These are phyloP conservation scores for Eupithecia insigniata DNA, from an alignment of 2,888 invertebrate genomes.

Conservation along the genomic window DNA sequence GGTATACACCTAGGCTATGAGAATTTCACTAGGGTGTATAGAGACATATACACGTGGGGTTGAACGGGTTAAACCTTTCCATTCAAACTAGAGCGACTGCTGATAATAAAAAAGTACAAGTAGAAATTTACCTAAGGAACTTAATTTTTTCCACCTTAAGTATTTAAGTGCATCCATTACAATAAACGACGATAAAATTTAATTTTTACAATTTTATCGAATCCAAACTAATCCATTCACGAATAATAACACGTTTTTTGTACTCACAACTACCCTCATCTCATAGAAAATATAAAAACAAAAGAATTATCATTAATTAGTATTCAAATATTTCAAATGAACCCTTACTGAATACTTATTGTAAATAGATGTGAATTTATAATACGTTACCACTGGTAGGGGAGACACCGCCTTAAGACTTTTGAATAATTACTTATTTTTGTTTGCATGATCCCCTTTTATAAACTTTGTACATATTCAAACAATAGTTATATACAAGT, in stretches of 20 bases:
- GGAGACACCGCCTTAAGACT: conserved; percentile 56
- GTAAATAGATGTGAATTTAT: conserved; percentile 65
- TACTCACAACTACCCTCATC: conserved; percentile 19
- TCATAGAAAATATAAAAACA: conserved; percentile 27
- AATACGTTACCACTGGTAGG: conserved; percentile 68
- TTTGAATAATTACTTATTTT: conserved; percentile 56
- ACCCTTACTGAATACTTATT: conserved; percentile 63
- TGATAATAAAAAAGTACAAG: too few species aligned
- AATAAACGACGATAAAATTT: too few species aligned
- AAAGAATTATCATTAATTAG: conserved; percentile 24
- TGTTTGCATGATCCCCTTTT: conserved; percentile 12
- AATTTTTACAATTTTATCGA: neutral
- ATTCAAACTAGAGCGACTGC: too few species aligned
- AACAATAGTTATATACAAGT: neutral
- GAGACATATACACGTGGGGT: too few species aligned
- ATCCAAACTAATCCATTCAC: conserved; percentile 20
- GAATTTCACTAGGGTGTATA: too few species aligned
- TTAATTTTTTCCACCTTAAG: too few species aligned
- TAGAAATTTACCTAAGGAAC: too few species aligned
- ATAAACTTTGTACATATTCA: conserved; percentile 5
- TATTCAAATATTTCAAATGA: conserved; percentile 34
- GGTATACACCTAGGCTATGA: too few species aligned
- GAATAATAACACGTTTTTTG: conserved; percentile 9
- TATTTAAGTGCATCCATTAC: too few species aligned
- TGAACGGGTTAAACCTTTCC: too few species aligned